Conservation (phyloP, 2,113 vertebrate genomes). For the Pyrgilauda ruficollis region DNA sequence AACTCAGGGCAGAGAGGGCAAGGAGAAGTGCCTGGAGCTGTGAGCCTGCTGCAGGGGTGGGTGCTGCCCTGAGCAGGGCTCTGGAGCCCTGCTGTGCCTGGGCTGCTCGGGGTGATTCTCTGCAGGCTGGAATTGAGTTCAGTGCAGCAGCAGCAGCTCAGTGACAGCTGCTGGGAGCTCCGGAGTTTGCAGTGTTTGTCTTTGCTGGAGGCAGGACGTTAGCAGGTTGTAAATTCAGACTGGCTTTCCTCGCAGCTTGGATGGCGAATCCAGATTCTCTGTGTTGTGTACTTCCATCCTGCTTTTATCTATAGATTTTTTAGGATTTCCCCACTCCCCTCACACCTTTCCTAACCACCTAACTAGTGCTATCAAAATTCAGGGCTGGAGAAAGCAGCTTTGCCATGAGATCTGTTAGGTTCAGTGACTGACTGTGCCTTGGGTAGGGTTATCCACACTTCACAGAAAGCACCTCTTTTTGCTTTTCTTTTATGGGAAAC, state of each 20-base stretch:
- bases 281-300: background rate
- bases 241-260: background rate
- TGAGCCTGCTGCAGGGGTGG: background rate
- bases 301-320: background rate
- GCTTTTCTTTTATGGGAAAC: background rate
- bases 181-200: conserved; percentile 23
- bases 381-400: background rate
- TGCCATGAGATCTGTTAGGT: background rate
- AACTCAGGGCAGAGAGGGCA: background rate
- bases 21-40: background rate
- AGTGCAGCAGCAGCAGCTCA: background rate
- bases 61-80: background rate
- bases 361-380: background rate
- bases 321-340: background rate
- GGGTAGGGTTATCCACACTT: background rate
- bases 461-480: background rate
- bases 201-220: conserved; percentile 40
- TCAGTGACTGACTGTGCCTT: background rate
- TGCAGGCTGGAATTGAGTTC: background rate
- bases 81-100: background rate
- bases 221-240: conserved; percentile 49
- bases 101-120: background rate
- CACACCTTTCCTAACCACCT: background rate
- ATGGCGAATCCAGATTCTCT: background rate
- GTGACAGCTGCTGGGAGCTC: background rate